Evolutionary conservation across 2,113 vertebrate species (phyloP), one percentile per base, ranked within the genome.

Genomic region (Ptilorrhoa leucosticta): DNA sequence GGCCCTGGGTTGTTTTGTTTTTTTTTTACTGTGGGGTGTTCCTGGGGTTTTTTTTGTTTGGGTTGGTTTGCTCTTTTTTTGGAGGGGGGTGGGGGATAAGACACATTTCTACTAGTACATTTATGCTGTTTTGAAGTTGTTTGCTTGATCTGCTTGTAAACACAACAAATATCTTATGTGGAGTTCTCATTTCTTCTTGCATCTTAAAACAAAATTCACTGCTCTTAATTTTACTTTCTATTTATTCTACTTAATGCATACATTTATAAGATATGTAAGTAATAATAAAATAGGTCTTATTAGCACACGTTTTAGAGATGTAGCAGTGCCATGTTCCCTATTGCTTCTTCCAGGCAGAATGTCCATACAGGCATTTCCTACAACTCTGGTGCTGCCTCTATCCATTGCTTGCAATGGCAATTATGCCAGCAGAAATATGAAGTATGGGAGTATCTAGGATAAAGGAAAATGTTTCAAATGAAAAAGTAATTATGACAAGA

Each of bases 1-100:
- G 2, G 6, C 17, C 15, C 8, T 63, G 8, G 0, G 6, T 28
- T 21, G 1, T 15, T 10, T 23, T 15, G 12, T 15, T 27, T 48
- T 9, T n/a, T 60, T n/a, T 47, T 68, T 7, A 4, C 28, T 63
- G n/a, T 17, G 33, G 6, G 13, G 7, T 8, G 23, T n/a, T 23
- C 6, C 19, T 24, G 12, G 33, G 13, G 11, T 13, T 18, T 9
- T 16, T 16, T 33, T 51, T 37, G 2, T 13, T 26, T 17, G 10
- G 5, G 13, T 65, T 44, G 23, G 16, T 4, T 45, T 45, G 12
- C 7, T 9, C 14, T 57, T 66, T 44, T 68, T 56, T 24, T 0
- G 0, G 2, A 13, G 10, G 26, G 14, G 54, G 16, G 16, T 7
- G 27, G 16, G 21, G 14, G 7, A 10, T 51, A 39, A 27, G 13